Base-by-base conservation (phyloP, 2,888 invertebrate genomes). In the Hirtodrosophila confusa region DNA sequence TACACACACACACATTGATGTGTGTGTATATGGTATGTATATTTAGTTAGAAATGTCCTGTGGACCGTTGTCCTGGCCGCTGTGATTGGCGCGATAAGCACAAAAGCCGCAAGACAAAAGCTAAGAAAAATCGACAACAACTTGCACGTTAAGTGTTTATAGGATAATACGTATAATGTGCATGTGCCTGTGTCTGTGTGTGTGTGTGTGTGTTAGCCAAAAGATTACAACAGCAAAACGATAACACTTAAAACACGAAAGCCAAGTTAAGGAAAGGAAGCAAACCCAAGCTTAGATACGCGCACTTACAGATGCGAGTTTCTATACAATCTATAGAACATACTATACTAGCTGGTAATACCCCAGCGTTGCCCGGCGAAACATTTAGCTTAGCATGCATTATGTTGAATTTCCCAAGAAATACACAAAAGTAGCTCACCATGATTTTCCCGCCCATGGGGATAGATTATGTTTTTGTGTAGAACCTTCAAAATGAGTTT, bases 71-170 rank as follows among this genome's bases (percentile, higher is more conserved):
- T 47, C 56, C 67, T 58, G 75, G 58, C n/a, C 60, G 67, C 45
- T 64, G 53, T 68, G 82, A 85, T 73, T 73, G 78, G 62, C 69
- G 75, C 65, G 87, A 82, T 82, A 85, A 82, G 85, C 68, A 78
- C 70, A 65, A 78, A 77, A 77, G 77, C 63, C 82, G 79, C 69
- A 69, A 70, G 57, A 78, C 53, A 78, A 74, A 78, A 75, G 61
- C 64, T 29, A 58, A 60, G 43, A 47, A 47, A 61, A 58, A 72
- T 53, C 80, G 80, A 80, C 70, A 72, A 64, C 68, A 75, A 69
- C 76, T 65, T 68, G 60, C 66, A 79, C 80, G 75, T 86, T 84
- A 88, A 88, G 88, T 88, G 84, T 84, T 84, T 88, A 84, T 78
- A 56, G 80, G 80, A 79, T 80, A 73, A 75, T 67, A 58, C 63